Percentiles rank a stretch among this genome's conserved stretches.
phyloP scores from a whole-genome alignment of 2,113 vertebrate species.

The Vidua chalybeata region DNA sequence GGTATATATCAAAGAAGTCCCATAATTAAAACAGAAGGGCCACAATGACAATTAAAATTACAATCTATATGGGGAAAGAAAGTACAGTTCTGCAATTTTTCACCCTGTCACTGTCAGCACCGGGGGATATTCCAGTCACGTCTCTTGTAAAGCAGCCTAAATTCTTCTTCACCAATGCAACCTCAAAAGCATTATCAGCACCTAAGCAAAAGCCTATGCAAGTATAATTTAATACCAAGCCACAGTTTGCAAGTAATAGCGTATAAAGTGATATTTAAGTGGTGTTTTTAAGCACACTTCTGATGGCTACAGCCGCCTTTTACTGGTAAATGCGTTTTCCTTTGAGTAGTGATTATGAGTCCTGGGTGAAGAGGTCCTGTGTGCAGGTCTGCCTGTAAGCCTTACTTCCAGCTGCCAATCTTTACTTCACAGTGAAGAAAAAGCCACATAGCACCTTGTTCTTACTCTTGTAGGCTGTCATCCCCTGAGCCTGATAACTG shows the following conservation, averaged over 20 bases:
- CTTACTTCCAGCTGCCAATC: slow-evolving; percentile 98
- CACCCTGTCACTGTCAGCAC: slow-evolving; percentile 85
- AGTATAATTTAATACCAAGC: slow-evolving; percentile 99
- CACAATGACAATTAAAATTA: slow-evolving; percentile 91
- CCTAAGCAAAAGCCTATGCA: slow-evolving; percentile 95
- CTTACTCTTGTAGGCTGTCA: slow-evolving; percentile 91
- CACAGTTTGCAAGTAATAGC: slow-evolving; percentile 99
- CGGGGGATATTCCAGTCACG: slow-evolving; percentile 81
- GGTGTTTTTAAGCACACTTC: slow-evolving; percentile 99
- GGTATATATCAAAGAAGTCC: slow-evolving; percentile 88
- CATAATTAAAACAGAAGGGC: slow-evolving; percentile 90
- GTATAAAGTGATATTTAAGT: slow-evolving; percentile 99
- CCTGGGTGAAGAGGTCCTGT: slow-evolving; percentile 97
- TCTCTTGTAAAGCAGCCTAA: slow-evolving; percentile 85
- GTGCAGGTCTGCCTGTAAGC: slow-evolving; percentile 95
- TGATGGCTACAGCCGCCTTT: slow-evolving; percentile 99
- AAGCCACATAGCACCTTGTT: slow-evolving; percentile 86
- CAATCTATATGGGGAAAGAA: slow-evolving; percentile 86
- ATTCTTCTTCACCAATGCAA: slow-evolving; percentile 86
- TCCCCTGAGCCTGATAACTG: slow-evolving; percentile 90
- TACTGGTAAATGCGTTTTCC: slow-evolving; percentile 94
- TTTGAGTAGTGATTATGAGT: slow-evolving; percentile 99
- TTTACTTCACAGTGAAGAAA: slow-evolving; percentile 88
- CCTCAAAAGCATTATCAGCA: slow-evolving; percentile 92
- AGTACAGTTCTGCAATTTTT: slow-evolving; percentile 87